Evolutionary conservation across 2,797 vertebrate species (phyloP), one percentile per base, ranked within the genome.

Genomic region (Neopelma chrysocephalum): DNA sequence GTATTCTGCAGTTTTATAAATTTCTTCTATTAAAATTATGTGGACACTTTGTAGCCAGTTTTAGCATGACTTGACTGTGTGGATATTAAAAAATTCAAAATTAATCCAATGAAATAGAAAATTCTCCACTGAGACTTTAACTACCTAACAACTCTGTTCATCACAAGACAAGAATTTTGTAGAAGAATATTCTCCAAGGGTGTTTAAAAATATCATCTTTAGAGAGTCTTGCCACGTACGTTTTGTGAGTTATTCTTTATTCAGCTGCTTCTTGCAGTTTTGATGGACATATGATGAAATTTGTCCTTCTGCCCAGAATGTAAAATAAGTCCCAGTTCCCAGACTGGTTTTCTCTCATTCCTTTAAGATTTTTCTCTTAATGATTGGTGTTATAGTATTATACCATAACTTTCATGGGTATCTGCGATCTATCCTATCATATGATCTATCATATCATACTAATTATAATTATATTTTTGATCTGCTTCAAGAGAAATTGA

Each of bases 291-390:
- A 60, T 2, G 3, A 76, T 29, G 17, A 93, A 80, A 89, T 73
- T 48, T 82, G 23, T 95, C 25, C 62, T 85, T 90, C 73, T 95
- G 45, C 75, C 60, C 51, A 80, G 91, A 87, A 90, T 85, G 76
- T 70, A 93, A 95, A 91, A 25, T 32, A 69, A 57, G 26, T 15
- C 53, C 22, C 19, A 48, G 48, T 45, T 82, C 29, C 66, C 45
- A 91, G 14, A 72, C 20, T 47, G 43, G 9, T 11, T 80, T 91
- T 73, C 21, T 70, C 43, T 84, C 40, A 26, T 6, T 48, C 11
- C 13, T 69, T 21, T 10, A 53, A 72, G 6, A 20, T 82, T 82
- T 82, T 82, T 61, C 43, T 89, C 29, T 48, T 79, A 19, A 53
- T 25, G 20, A 47, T 50, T 89, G 17, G 21, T 66, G 3, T 42